Evolutionary conservation across 1,140 invertebrate genomes (phyloP).

Genomic region (Lepidurus arcticus): DNA sequence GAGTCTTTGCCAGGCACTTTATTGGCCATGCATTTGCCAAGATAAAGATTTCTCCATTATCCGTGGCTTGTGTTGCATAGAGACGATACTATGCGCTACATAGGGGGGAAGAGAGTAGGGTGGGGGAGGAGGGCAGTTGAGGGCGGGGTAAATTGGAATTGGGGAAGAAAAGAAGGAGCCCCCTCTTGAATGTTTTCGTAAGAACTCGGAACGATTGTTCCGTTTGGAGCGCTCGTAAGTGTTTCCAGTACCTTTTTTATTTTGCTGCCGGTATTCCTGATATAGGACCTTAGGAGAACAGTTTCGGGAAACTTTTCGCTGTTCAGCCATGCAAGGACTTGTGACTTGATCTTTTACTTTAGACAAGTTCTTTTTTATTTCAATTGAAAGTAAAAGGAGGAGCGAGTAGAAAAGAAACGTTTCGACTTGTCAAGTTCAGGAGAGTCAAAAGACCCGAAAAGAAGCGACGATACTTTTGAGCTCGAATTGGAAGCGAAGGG

Average conservation of each 20-base stretch:
- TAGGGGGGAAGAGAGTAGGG: too few relatives aligned
- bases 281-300: not conserved
- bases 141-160: too few relatives aligned
- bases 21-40: too few relatives aligned
- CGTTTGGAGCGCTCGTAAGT: not conserved
- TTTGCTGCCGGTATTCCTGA: not conserved
- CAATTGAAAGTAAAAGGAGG: not conserved
- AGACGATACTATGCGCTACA: too few relatives aligned
- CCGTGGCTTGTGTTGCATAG: too few relatives aligned
- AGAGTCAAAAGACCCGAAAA: not conserved
- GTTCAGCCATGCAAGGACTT: conserved; percentile 18
- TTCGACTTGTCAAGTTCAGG: conserved; percentile 10
- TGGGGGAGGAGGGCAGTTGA: too few relatives aligned
- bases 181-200: not conserved
- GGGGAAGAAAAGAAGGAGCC: too few relatives aligned
- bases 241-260: conserved; percentile 9
- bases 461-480: not conserved
- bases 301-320: not conserved
- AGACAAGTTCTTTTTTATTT: not conserved
- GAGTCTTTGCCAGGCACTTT: too few relatives aligned
- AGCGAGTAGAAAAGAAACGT: not conserved
- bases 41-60: too few relatives aligned
- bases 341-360: conserved; percentile 22
- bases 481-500: not conserved
- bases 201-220: not conserved